Conservation (phyloP, 2,797 vertebrate species). For the Acridotheres tristis region DNA sequence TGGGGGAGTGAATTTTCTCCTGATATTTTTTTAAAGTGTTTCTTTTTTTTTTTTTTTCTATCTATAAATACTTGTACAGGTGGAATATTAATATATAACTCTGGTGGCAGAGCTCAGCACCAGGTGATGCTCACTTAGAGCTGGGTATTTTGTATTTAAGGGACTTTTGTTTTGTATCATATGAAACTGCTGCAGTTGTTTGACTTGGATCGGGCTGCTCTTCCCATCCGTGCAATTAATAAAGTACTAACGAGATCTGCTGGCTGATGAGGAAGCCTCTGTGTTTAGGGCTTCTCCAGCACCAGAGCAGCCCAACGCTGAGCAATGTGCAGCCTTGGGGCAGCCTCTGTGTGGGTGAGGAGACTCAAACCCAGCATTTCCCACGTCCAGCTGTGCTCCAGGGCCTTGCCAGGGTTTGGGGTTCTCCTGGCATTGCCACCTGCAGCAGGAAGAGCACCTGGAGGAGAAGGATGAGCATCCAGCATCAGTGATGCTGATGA, state of each 20-base stretch:
- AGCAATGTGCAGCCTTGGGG: not conserved
- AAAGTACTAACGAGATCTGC: constrained; percentile 57
- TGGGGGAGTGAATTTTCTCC: not conserved
- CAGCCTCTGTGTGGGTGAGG: accelerated
- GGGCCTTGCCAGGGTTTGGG: not conserved
- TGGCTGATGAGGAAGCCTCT: not conserved
- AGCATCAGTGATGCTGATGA: constrained; percentile 73
- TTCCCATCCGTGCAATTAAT: constrained; percentile 53
- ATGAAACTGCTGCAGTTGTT: not conserved
- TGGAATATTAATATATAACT: constrained; percentile 71
- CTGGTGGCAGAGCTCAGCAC: not conserved
- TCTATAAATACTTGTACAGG: constrained; percentile 80
- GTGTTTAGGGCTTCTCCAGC: not conserved
- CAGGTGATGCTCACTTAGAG: not conserved
- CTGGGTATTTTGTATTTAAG: constrained; percentile 67
- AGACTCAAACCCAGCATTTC: not conserved
- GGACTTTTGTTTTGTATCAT: constrained; percentile 50
- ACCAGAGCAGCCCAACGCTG: not conserved
- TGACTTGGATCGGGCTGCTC: not conserved
- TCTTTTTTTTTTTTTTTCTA: constrained; percentile 14
- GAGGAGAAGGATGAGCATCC: constrained; percentile 74
- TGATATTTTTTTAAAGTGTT: constrained; percentile 33
- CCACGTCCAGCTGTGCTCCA: not conserved
- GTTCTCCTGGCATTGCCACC: constrained; percentile 71
- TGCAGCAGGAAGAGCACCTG: constrained; percentile 71